Evolutionary conservation across 1,140 invertebrate genomes (phyloP), one percentile per base, ranked within the genome.

Genomic region (Polypedilum vanderplanki): DNA sequence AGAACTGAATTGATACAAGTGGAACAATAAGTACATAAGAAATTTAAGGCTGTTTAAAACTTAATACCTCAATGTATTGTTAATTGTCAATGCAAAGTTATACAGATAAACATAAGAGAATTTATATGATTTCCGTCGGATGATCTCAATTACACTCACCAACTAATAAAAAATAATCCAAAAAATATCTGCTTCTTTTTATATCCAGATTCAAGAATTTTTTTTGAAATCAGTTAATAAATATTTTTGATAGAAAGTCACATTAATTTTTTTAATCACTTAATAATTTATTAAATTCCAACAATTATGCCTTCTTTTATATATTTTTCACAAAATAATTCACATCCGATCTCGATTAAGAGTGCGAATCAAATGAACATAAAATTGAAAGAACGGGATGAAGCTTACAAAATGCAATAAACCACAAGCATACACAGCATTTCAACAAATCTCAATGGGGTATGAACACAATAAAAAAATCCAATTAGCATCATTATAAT

Each of bases 361-460:
- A 70, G 8, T 70, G 20, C 65, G 65, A 22, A 70, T 70, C 4
- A 70, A 70, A 70, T 70, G 65, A 70, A 20, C 17, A 70, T 70
- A 70, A 70, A n/a, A n/a, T 57, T 12, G n/a, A 57, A 57, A 57
- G n/a, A 12, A 70, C 65, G 17, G 65, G 65, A 70, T 70, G 46
- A 57, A 57, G 65, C 65, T 70, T 70, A 70, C 65, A 70, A 57
- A 57, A 57, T 57, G 65, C 17, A 70, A 70, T 70, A 70, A 70
- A 70, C 65, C 65, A 70, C 65, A 70, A 70, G 17, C 65, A 22
- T 33, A 33, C 5, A 33, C 2, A 33, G 24, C 24, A 33, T 33
- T 33, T 33, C 24, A 33, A 33, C 8, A 70, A 70, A 70, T 70
- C 65, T 70, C 65, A 18, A 70, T 70, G 12, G 46, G 46, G 46